Conservation (phyloP, 2,113 vertebrate genomes). For the Apistogramma diplotaenia region DNA sequence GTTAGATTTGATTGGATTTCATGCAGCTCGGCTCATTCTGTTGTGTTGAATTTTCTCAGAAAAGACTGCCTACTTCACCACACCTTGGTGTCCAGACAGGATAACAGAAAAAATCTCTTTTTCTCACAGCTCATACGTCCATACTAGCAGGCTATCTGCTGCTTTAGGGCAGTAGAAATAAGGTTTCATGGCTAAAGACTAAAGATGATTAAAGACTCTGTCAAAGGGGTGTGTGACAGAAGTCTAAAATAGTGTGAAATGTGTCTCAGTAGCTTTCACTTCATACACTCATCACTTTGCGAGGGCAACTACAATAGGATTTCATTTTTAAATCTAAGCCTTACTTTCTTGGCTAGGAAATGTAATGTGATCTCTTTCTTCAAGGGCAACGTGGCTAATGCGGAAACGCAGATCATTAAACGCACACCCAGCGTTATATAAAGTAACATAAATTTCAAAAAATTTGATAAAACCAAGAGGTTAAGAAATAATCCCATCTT, state of each 20-base stretch:
- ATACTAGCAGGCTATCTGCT: conserved; percentile 7
- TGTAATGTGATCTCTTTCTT: background rate
- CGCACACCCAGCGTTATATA: background rate
- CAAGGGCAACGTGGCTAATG: background rate
- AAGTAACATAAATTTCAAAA: background rate
- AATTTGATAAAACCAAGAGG: background rate
- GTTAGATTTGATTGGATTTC: conserved; percentile 64
- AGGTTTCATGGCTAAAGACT: conserved; percentile 57
- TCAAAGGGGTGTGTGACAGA: conserved; percentile 37
- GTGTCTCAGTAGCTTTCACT: conserved; percentile 26
- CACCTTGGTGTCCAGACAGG: conserved; percentile 50
- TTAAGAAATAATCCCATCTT: background rate
- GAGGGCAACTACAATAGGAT: background rate
- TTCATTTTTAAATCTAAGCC: background rate
- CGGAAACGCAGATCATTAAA: background rate
- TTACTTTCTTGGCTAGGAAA: background rate
- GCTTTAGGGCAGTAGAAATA: conserved; percentile 51
- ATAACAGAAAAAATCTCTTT: conserved; percentile 57
- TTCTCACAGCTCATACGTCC: conserved; percentile 47
- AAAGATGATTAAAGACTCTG: conserved; percentile 56
- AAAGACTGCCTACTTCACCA: conserved; percentile 21
- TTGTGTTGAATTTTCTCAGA: conserved; percentile 48
- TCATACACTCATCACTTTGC: conserved; percentile 5
- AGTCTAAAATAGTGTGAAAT: conserved; percentile 45
- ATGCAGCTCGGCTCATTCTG: conserved; percentile 53